Evolutionary conservation across 2,888 invertebrate species (phyloP), one percentile per base, ranked within the genome.

Genomic region (Sicus ferrugineus): DNA sequence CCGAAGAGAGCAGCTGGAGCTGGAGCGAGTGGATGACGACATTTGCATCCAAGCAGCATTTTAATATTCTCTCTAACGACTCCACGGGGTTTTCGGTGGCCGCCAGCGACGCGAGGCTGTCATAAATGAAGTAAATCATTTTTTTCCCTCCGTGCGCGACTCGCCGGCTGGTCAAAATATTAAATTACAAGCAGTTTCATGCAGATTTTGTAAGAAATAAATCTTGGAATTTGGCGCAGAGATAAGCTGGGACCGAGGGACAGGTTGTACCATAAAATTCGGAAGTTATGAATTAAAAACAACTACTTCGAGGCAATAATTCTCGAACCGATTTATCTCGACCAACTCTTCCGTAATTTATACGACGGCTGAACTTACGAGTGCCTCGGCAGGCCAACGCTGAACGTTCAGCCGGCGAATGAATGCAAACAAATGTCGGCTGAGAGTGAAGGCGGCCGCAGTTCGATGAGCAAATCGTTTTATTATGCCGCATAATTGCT

Each of bases 401-500:
- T n/a, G n/a, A n/a, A n/a, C n/a, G n/a, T n/a, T n/a, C n/a, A n/a
- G n/a, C n/a, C n/a, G n/a, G n/a, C n/a, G n/a, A n/a, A n/a, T n/a
- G n/a, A n/a, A n/a, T n/a, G n/a, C n/a, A n/a, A n/a, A n/a, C n/a
- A n/a, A n/a, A n/a, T n/a, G n/a, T n/a, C n/a, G n/a, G n/a, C n/a
- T n/a, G n/a, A n/a, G n/a, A n/a, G n/a, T n/a, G n/a, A n/a, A n/a
- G n/a, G n/a, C n/a, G 42, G 4, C n/a, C 42, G 46, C 31, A 58
- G 48, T 59, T 58, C 67, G 67, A 67, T 67, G 58, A 21, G 59
- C 72, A 75, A 76, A 75, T 75, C 73, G 74, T 71, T 76, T 76
- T 76, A 76, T 75, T 76, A 76, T 76, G 75, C 75, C 73, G 69
- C 70, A 74, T 76, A 74, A 76, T 76, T 75, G 75, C 67, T 68